These are phyloP conservation scores for Dermatemys mawii DNA, from an alignment of 2,113 vertebrate species.

Conservation along the genomic window DNA sequence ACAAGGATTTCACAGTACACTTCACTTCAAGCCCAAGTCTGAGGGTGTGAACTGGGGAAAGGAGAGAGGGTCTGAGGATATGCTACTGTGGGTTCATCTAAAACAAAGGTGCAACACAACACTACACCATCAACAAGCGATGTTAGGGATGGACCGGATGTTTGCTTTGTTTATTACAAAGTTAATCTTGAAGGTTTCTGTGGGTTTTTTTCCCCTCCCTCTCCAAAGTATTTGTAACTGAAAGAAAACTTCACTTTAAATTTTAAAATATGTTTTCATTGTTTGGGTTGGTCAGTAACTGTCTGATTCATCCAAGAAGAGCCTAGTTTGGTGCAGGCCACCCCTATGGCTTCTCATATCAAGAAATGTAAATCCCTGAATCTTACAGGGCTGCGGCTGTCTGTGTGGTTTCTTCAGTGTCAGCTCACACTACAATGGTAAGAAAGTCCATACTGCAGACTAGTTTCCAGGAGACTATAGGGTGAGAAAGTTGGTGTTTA, in stretches of 20 bases:
- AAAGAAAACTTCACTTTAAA: background rate
- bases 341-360: background rate
- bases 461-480: background rate
- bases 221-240: background rate
- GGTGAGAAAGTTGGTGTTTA: background rate
- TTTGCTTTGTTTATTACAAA: background rate
- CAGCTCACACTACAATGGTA: accelerated
- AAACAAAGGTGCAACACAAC: background rate
- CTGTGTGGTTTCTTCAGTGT: background rate
- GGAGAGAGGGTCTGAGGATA: background rate
- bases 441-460: background rate
- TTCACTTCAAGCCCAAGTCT: accelerated
- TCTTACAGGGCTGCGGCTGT: background rate
- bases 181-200: background rate
- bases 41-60: accelerated
- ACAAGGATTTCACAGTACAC: background rate
- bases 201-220: background rate
- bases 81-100: background rate
- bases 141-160: accelerated
- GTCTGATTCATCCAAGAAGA: background rate
- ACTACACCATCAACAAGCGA: accelerated
- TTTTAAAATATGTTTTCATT: background rate
- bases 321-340: conserved; percentile 10
- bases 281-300: background rate
- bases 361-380: background rate